A percentile compares a stretch with the other conserved stretches of the same genome.
These are phyloP conservation scores for Porites rus DNA, from an alignment of 92 coral and sea anemone genomes.

Conservation along the genomic window DNA sequence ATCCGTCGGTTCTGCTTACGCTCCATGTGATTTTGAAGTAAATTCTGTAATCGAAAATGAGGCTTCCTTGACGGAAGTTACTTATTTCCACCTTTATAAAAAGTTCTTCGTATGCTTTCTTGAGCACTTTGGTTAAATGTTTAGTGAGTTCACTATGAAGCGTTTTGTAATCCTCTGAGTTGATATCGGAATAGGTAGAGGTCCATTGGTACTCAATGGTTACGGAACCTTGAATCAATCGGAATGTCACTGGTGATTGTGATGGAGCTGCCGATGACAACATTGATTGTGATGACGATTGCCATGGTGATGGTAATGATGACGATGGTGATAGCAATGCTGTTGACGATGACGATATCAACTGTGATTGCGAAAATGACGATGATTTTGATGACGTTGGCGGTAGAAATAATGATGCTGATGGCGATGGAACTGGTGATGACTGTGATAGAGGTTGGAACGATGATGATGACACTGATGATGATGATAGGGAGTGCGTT, in stretches of 20 bases:
- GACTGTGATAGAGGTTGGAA: neutral
- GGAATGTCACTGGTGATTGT: neutral
- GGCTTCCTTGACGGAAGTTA: slow-evolving; percentile 21
- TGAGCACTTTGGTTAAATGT: neutral
- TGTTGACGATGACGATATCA: neutral
- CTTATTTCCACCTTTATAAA: neutral
- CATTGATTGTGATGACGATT: neutral
- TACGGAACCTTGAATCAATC: neutral
- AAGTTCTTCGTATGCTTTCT: neutral
- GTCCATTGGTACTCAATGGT: no score
- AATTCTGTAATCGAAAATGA: slow-evolving; percentile 22
- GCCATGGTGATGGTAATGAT: neutral
- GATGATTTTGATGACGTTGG: neutral
- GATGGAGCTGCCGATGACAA: neutral
- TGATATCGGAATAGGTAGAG: no score
- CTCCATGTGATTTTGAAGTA: slow-evolving; percentile 1
- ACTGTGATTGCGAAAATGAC: neutral
- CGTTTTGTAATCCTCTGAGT: no score
- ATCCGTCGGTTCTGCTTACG: neutral
- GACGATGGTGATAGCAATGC: neutral
- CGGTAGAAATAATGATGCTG: neutral
- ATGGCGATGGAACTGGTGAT: neutral
- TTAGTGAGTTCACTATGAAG: neutral
- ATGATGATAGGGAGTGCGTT: neutral
- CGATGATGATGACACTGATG: neutral